A percentile compares a stretch with the other conserved stretches of the same genome.
Conservation (phyloP, 2,888 invertebrate species). For the Eupithecia inturbata region DNA sequence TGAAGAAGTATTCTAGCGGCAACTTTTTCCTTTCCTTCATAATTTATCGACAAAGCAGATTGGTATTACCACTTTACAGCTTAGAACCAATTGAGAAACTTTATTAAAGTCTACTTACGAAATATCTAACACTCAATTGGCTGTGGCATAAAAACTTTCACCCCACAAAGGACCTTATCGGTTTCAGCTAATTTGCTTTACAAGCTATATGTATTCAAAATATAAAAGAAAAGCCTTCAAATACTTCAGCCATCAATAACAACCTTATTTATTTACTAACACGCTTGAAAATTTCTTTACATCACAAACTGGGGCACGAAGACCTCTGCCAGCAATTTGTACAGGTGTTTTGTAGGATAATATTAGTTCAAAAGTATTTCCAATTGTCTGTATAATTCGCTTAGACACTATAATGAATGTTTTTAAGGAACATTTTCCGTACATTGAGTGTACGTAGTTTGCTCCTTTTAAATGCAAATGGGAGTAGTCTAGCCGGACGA, state of each 20-base stretch:
- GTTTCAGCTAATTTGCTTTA: background rate
- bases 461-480: slow-evolving; percentile 2
- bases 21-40: background rate
- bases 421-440: slow-evolving; percentile 23
- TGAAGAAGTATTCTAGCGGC: background rate
- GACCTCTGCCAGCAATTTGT: slow-evolving; percentile 58
- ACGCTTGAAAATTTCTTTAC: slow-evolving; percentile 24
- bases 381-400: slow-evolving; percentile 41
- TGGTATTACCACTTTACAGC: background rate
- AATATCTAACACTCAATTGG: background rate
- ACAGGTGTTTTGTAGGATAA: slow-evolving; percentile 56
- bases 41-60: background rate
- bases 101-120: background rate
- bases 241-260: background rate
- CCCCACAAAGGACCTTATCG: background rate
- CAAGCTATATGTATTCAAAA: background rate
- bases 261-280: background rate
- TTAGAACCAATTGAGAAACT: background rate
- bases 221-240: background rate
- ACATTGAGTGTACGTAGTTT: background rate
- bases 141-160: background rate
- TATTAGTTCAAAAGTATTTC: slow-evolving; percentile 13
- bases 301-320: slow-evolving; percentile 42
- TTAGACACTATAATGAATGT: slow-evolving; percentile 35
- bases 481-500: background rate